Conservation (phyloP, 2,888 invertebrate species). For the Drosophila emarginata region DNA sequence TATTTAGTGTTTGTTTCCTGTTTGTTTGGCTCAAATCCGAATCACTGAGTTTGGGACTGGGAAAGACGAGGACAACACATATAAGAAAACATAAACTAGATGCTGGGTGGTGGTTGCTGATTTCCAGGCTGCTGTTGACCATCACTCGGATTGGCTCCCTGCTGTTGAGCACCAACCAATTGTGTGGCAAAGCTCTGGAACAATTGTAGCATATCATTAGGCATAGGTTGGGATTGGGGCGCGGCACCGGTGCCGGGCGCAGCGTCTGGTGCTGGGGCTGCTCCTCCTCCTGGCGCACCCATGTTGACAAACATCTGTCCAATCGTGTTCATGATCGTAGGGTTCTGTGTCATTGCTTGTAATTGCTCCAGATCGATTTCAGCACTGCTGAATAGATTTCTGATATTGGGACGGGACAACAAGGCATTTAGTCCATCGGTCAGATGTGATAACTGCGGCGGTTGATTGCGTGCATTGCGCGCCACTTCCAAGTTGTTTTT, state of each 20-base stretch:
- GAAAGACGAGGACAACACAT: conserved; percentile 10
- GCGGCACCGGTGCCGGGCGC: conserved; percentile 30
- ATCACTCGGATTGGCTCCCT: conserved; percentile 28
- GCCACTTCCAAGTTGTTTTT: conserved; percentile 92
- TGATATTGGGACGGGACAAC: conserved; percentile 76
- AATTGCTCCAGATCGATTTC: conserved; percentile 75
- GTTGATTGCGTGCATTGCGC: conserved; percentile 83
- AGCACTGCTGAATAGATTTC: conserved; percentile 76
- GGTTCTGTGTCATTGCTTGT: conserved; percentile 77
- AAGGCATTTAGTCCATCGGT: conserved; percentile 75
- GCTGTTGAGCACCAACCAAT: conserved; percentile 57
- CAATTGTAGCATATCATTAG: conserved; percentile 75
- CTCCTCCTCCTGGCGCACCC: conserved; percentile 40
- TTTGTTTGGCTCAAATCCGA: conserved; percentile 10
- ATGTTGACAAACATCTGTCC: conserved; percentile 68
- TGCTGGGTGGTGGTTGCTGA: conserved; percentile 70
- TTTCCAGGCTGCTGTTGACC: conserved; percentile 64
- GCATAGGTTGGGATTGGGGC: conserved; percentile 51
- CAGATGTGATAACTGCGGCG: conserved; percentile 64
- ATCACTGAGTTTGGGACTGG: conserved; percentile 14
- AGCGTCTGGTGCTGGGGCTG: conserved; percentile 14
- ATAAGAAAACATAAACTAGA: conserved; percentile 32
- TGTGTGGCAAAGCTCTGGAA: conserved; percentile 77
- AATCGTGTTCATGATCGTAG: conserved; percentile 71
- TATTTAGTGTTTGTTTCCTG: conserved; percentile 12